These are phyloP conservation scores for Macropus fuliginosus DNA, from an alignment of 2,797 vertebrate genomes.

Conservation along the genomic window DNA sequence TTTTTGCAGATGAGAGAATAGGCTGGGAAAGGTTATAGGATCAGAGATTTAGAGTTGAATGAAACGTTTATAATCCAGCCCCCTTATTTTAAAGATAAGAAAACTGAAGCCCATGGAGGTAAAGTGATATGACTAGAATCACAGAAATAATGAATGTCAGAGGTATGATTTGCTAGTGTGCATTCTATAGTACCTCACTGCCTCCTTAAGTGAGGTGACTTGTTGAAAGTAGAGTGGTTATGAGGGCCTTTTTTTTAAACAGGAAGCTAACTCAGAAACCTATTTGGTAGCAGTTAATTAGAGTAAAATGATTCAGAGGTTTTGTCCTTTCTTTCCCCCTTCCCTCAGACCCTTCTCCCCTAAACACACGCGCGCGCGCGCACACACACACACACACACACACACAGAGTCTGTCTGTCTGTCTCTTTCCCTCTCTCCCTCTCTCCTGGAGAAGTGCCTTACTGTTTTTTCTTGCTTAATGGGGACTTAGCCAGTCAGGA, in stretches of 20 bases:
- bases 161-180: background rate
- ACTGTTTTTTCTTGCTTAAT: background rate
- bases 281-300: background rate
- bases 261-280: background rate
- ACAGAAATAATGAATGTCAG: background rate
- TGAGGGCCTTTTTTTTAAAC: background rate
- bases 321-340: background rate
- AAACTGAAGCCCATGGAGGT: background rate
- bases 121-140: background rate
- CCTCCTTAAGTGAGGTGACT: background rate
- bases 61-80: background rate
- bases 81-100: background rate
- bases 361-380: background rate
- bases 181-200: background rate
- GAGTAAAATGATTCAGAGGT: background rate
- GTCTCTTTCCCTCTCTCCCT: no score
- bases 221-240: background rate
- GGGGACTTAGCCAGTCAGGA: conserved; percentile 2
- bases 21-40: background rate
- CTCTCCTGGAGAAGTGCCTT: background rate
- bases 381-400: no score
- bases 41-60: background rate
- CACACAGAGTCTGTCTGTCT: no score
- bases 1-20: background rate
- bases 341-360: no score